Evolutionary conservation across 1,140 invertebrate genomes (phyloP).

Genomic region (Platyscapa corneri): DNA sequence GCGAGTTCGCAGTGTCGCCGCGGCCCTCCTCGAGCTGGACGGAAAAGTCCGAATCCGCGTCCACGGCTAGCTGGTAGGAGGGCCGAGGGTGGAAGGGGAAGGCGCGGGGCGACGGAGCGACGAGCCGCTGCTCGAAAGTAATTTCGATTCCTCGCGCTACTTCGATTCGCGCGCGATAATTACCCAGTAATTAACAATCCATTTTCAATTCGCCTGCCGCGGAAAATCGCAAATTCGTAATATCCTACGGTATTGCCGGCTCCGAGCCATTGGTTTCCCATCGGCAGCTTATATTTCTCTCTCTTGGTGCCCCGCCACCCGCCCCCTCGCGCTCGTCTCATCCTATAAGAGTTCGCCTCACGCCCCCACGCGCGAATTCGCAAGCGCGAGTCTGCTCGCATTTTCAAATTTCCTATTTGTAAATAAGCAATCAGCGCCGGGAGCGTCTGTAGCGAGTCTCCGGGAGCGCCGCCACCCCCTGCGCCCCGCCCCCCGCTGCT

Average conservation of each 20-base stretch:
- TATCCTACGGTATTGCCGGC: constrained; percentile 73
- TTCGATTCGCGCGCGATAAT: constrained; percentile 71
- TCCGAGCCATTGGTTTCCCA: constrained; percentile 22
- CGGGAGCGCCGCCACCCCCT: constrained; percentile 28
- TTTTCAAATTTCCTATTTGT: constrained; percentile 76
- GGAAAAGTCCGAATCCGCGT: background rate
- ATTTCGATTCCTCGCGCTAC: constrained; percentile 69
- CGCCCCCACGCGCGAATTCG: constrained; percentile 33
- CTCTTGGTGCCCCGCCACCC: too few relatives aligned
- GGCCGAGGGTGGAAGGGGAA: background rate
- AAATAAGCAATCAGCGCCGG: constrained; percentile 73
- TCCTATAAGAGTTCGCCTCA: constrained; percentile 42
- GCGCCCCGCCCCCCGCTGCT: background rate
- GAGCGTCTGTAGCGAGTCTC: background rate
- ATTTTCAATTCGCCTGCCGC: constrained; percentile 72
- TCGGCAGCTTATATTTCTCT: constrained; percentile 43
- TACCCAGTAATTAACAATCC: constrained; percentile 75
- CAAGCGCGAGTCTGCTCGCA: constrained; percentile 60
- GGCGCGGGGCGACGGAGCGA: too few relatives aligned
- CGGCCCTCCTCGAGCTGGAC: background rate
- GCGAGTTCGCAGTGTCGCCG: background rate
- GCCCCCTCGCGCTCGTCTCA: background rate
- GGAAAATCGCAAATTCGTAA: constrained; percentile 76
- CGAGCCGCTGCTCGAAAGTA: constrained; percentile 58
- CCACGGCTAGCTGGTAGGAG: too few relatives aligned